phyloP scores from a whole-genome alignment of 2,888 invertebrate species.

The Arge pagana region DNA sequence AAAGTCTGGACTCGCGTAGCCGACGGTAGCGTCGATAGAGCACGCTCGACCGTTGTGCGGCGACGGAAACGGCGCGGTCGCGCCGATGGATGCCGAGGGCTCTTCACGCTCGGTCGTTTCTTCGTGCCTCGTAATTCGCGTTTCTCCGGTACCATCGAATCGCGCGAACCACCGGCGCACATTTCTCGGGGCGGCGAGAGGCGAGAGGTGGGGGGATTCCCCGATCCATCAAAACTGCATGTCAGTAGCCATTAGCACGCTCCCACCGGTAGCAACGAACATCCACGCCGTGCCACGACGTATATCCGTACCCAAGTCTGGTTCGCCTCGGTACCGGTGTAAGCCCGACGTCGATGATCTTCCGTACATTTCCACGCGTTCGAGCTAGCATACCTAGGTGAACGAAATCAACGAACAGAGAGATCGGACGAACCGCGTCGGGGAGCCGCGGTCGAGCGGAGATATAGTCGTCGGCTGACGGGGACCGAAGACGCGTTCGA shows the following conservation, averaged over 20 bases:
- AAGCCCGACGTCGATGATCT: too few relatives aligned
- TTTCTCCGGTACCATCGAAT: conserved; percentile 22
- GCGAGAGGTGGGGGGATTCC: conserved; percentile 46
- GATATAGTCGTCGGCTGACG: too few relatives aligned
- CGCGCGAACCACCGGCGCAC: conserved; percentile 29
- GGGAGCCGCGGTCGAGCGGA: too few relatives aligned
- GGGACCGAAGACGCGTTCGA: too few relatives aligned
- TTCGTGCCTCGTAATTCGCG: conserved; percentile 37
- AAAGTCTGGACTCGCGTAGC: conserved; percentile 40
- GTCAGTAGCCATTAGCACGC: conserved; percentile 70
- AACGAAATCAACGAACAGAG: too few relatives aligned
- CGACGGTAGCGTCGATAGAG: conserved; percentile 35
- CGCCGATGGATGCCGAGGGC: neutral
- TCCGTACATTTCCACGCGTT: too few relatives aligned
- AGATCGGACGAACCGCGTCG: too few relatives aligned
- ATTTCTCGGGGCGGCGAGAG: conserved; percentile 38
- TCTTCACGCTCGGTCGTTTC: conserved; percentile 27
- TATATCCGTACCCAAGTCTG: too few relatives aligned
- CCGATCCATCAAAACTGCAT: conserved; percentile 66
- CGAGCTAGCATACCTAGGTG: too few relatives aligned
- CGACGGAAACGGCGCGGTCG: conserved; percentile 26
- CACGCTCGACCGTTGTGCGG: conserved; percentile 32
- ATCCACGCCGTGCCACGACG: too few relatives aligned
- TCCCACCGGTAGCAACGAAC: conserved; percentile 53
- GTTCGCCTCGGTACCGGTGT: too few relatives aligned